Evolutionary conservation across 1,140 invertebrate species (phyloP).

Genomic region (Pinna nobilis): DNA sequence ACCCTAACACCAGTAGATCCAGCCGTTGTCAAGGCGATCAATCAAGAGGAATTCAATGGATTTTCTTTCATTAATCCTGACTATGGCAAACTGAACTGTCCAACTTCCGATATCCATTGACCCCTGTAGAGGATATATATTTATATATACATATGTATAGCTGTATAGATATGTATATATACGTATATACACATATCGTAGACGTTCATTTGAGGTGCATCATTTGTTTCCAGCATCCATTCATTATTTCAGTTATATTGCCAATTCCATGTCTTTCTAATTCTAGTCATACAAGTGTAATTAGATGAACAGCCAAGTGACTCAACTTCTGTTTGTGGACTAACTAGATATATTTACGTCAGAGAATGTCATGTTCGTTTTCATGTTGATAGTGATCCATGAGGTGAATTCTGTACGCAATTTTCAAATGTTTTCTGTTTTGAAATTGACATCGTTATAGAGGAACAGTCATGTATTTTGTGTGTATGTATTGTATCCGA

Average conservation of each 20-base stretch:
- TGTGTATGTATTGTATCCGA: too few species aligned
- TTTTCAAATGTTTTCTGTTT: too few species aligned
- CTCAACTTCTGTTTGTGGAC: too few species aligned
- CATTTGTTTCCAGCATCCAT: not conserved
- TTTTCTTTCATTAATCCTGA: constrained; percentile 98
- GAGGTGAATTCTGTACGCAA: too few species aligned
- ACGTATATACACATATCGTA: constrained; percentile 1
- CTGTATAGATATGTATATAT: constrained; percentile 1
- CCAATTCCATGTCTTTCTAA: constrained; percentile 42
- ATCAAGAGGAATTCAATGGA: constrained; percentile 97
- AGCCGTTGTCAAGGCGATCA: constrained; percentile 92
- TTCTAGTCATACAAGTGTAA: constrained; percentile 22
- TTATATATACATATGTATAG: constrained; percentile 11
- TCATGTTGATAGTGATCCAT: too few species aligned
- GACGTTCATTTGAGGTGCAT: not conserved
- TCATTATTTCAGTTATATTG: not conserved
- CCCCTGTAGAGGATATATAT: too few species aligned
- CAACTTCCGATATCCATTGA: constrained; percentile 44
- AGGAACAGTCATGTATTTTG: too few species aligned
- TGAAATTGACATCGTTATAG: too few species aligned
- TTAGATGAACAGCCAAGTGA: too few species aligned
- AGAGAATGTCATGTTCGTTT: too few species aligned
- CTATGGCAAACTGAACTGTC: constrained; percentile 75
- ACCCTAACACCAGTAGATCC: constrained; percentile 93
- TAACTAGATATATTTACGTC: too few species aligned